A percentile compares a stretch with the other conserved stretches of the same genome.
These are phyloP conservation scores for Salmo trutta DNA, from an alignment of 2,797 vertebrate species.

Conservation along the genomic window DNA sequence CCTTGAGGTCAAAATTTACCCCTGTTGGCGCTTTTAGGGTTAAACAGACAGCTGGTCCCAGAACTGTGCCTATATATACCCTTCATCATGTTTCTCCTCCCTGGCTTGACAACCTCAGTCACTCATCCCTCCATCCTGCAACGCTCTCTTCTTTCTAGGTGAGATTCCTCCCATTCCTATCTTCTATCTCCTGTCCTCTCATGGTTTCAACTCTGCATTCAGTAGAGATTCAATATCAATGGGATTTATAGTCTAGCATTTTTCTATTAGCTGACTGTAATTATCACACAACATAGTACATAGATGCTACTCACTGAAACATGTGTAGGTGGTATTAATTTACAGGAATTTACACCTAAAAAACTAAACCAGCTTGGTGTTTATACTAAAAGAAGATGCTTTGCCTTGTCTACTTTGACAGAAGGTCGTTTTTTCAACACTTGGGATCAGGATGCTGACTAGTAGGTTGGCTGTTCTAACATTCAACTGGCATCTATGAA, in stretches of 20 bases:
- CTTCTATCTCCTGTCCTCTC: neutral
- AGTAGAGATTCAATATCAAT: neutral
- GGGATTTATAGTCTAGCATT: neutral
- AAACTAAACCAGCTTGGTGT: neutral
- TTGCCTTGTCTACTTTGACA: neutral
- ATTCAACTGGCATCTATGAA: neutral
- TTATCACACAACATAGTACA: neutral
- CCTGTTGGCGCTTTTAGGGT: too few species aligned
- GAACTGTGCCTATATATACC: slow-evolving; percentile 38
- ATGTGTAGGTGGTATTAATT: neutral
- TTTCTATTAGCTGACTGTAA: neutral
- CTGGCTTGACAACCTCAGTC: slow-evolving; percentile 7
- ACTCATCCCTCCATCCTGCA: neutral
- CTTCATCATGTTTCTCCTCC: slow-evolving; percentile 10
- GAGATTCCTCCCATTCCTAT: slow-evolving; percentile 24
- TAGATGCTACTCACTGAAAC: neutral
- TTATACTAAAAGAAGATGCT: neutral
- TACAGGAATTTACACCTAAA: neutral
- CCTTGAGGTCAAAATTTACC: too few species aligned
- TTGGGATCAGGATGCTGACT: neutral
- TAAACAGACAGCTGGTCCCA: slow-evolving; percentile 23
- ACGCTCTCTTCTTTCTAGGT: slow-evolving; percentile 28
- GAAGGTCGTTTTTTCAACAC: neutral
- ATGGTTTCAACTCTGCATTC: neutral
- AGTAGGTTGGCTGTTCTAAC: neutral